Evolutionary conservation across 2,797 vertebrate species (phyloP).

Genomic region (Ciconia nigra): DNA sequence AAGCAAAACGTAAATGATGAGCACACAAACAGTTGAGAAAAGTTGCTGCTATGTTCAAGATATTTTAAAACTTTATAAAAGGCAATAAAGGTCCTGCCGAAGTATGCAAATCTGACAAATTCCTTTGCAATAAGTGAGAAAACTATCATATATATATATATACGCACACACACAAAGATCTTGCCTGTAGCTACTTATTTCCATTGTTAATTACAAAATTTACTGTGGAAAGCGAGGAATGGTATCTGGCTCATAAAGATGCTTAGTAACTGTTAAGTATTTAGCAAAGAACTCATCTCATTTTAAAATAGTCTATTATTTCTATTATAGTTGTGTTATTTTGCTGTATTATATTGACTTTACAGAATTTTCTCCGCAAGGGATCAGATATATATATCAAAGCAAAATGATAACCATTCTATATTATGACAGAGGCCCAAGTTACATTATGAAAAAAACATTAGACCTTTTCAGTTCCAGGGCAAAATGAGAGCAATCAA

Average conservation of each 20-base stretch:
- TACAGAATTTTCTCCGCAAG: not conserved
- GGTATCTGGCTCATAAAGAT: slow-evolving; percentile 19
- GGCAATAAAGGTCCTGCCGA: slow-evolving; percentile 48
- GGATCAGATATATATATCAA: not conserved
- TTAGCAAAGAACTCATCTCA: not conserved
- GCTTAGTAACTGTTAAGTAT: slow-evolving; percentile 13
- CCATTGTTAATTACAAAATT: slow-evolving; percentile 62
- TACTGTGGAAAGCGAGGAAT: slow-evolving; percentile 33
- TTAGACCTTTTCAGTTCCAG: not conserved
- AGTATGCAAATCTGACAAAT: slow-evolving; percentile 54
- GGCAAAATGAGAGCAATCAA: not conserved
- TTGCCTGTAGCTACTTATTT: slow-evolving; percentile 58
- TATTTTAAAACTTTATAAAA: slow-evolving; percentile 53
- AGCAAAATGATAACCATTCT: not conserved
- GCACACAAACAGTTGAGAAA: slow-evolving; percentile 27
- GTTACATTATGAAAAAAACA: not conserved
- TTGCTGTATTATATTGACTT: not conserved
- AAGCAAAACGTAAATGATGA: slow-evolving; percentile 32
- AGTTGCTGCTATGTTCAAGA: slow-evolving; percentile 39
- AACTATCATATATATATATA: not conserved
- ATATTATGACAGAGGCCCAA: not conserved
- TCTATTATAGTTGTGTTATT: not conserved
- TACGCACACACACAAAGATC: not conserved
- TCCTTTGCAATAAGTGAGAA: slow-evolving; percentile 32
- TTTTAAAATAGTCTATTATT: not conserved